Percentiles rank a stretch among this genome's conserved stretches.
Conservation (phyloP, 2,113 vertebrate genomes). For the Cololabis saira region DNA sequence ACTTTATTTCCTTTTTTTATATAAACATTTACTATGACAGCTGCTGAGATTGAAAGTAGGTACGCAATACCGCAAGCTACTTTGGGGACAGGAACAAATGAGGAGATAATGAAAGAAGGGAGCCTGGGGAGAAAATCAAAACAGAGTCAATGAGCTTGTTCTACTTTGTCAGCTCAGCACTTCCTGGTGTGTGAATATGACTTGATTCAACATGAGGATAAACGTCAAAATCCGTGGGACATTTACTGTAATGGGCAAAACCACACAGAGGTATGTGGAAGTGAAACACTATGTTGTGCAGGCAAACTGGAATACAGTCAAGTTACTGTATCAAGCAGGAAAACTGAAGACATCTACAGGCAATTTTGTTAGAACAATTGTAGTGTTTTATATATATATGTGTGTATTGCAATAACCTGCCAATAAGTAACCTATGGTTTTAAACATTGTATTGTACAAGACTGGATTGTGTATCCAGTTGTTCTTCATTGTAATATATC, state of each 20-base stretch:
- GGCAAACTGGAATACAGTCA: not conserved
- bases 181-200: conserved; percentile 45
- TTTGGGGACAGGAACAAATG: conserved; percentile 69
- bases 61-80: conserved; percentile 25
- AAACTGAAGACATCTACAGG: not conserved
- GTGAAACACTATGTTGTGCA: conserved; percentile 3
- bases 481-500: conserved; percentile 61
- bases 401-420: not conserved
- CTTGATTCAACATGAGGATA: conserved; percentile 68
- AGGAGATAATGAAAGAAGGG: conserved; percentile 72
- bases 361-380: not conserved
- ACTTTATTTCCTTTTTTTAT: conserved; percentile 1
- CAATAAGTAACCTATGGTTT: not conserved
- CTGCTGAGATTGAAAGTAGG: conserved; percentile 55
- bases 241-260: conserved; percentile 49
- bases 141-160: conserved; percentile 65
- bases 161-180: conserved; percentile 72
- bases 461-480: conserved; percentile 15
- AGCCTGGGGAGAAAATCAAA: conserved; percentile 71
- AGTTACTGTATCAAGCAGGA: conserved; percentile 6
- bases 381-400: too few relatives aligned
- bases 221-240: conserved; percentile 48
- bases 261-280: conserved; percentile 2
- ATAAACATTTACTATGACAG: conserved; percentile 44
- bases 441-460: conserved; percentile 21